Evolutionary conservation across 2,797 vertebrate genomes (phyloP).

Genomic region (Enteromius afrohamiltoni): DNA sequence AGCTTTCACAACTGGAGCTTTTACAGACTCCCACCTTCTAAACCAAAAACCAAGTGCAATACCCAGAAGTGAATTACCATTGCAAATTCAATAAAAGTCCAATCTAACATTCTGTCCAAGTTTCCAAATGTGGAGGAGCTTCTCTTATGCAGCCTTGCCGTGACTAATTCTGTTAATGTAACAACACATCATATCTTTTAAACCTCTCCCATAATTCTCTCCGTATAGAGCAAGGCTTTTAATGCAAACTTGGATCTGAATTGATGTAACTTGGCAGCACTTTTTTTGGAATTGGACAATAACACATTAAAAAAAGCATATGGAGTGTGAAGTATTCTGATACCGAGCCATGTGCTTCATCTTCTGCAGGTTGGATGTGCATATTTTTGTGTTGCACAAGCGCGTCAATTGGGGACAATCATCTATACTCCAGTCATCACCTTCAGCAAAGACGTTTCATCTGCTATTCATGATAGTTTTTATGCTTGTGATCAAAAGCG

Average conservation of each 20-base stretch:
- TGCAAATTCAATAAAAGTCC: slow-evolving; percentile 74
- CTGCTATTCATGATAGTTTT: neutral
- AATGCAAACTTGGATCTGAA: slow-evolving; percentile 41
- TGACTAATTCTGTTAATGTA: slow-evolving; percentile 77
- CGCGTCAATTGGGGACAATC: slow-evolving; percentile 9
- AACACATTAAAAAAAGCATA: slow-evolving; percentile 27
- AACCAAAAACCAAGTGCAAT: slow-evolving; percentile 69
- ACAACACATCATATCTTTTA: slow-evolving; percentile 72
- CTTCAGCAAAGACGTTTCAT: slow-evolving; percentile 15
- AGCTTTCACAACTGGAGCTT: slow-evolving; percentile 34
- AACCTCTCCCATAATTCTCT: slow-evolving; percentile 53
- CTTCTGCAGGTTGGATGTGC: slow-evolving; percentile 28
- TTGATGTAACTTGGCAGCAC: slow-evolving; percentile 46
- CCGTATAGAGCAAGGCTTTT: slow-evolving; percentile 12
- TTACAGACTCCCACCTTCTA: slow-evolving; percentile 63
- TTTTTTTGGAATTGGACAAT: slow-evolving; percentile 31
- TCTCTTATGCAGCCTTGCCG: slow-evolving; percentile 62
- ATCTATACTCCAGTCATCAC: slow-evolving; percentile 9
- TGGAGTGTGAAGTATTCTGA: slow-evolving; percentile 35
- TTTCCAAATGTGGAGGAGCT: slow-evolving; percentile 69
- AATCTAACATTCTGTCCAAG: slow-evolving; percentile 72
- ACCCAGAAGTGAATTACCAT: slow-evolving; percentile 71
- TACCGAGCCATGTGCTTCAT: slow-evolving; percentile 25
- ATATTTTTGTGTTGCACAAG: slow-evolving; percentile 29
- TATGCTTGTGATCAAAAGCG: slow-evolving; percentile 9